phyloP scores from a whole-genome alignment of 2,797 vertebrate species.

The Liasis olivaceus region DNA sequence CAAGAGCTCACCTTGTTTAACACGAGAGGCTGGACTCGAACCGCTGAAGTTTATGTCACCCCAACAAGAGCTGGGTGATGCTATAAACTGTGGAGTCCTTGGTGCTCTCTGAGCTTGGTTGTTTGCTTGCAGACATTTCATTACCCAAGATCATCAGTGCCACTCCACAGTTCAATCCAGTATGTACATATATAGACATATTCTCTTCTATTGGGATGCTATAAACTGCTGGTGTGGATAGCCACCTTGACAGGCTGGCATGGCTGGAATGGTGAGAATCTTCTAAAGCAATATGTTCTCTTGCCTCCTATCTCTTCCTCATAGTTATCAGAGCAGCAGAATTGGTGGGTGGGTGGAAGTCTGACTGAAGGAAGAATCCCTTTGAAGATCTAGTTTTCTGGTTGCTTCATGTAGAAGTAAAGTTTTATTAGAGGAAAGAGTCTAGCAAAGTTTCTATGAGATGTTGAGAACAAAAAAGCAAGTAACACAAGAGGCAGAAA shows the following conservation, averaged over 20 bases:
- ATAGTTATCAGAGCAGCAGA: not conserved
- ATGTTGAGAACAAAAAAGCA: constrained; percentile 20
- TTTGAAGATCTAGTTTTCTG: constrained; percentile 13
- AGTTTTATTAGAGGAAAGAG: constrained; percentile 61
- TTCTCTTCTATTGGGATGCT: too few species aligned
- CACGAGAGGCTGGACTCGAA: too few species aligned
- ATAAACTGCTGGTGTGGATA: too few species aligned
- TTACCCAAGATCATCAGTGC: not conserved
- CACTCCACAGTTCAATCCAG: too few species aligned
- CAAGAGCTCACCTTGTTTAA: too few species aligned
- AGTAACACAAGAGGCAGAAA: constrained; percentile 5
- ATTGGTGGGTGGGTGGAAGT: not conserved
- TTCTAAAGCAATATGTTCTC: not conserved
- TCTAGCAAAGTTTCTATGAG: constrained; percentile 30
- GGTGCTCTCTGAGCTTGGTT: not conserved
- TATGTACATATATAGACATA: too few species aligned
- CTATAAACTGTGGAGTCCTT: not conserved
- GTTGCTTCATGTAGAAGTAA: constrained; percentile 54
- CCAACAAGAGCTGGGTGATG: not conserved
- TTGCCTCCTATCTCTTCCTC: not conserved
- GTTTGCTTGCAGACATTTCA: not conserved
- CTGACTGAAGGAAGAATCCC: not conserved
- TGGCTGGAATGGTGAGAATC: too few species aligned
- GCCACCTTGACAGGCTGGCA: too few species aligned
- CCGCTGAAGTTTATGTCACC: too few species aligned